A percentile compares a stretch with the other conserved stretches of the same genome.
These are phyloP conservation scores for Littorina saxatilis DNA, from an alignment of 1,140 invertebrate genomes.

Conservation along the genomic window DNA sequence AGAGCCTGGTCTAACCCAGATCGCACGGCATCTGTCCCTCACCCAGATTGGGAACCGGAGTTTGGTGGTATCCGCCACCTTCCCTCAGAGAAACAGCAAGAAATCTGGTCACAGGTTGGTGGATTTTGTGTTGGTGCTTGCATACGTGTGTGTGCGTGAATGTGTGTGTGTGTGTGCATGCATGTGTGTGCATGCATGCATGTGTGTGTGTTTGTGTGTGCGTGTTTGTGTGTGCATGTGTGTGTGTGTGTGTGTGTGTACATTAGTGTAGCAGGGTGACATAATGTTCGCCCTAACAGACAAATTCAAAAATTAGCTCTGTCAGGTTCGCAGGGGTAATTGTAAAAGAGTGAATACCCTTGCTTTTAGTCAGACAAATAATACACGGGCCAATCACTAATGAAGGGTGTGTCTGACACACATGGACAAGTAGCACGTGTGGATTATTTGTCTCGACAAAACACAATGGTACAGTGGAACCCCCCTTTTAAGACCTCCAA, in stretches of 20 bases:
- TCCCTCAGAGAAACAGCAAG: conserved; percentile 62
- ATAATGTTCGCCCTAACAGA: too few species aligned
- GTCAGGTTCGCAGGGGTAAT: too few species aligned
- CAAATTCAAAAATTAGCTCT: too few species aligned
- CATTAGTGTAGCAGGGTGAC: too few species aligned
- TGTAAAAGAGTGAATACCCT: too few species aligned
- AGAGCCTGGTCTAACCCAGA: conserved; percentile 75
- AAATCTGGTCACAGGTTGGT: conserved; percentile 59
- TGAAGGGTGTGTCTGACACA: too few species aligned
- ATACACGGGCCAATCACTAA: too few species aligned
- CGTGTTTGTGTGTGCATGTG: conserved; percentile 6
- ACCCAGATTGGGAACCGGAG: conserved; percentile 70
- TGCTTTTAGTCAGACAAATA: too few species aligned
- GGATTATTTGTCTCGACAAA: too few species aligned
- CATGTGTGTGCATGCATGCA: background rate
- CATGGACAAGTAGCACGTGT: too few species aligned
- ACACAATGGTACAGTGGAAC: too few species aligned
- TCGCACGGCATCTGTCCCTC: conserved; percentile 68
- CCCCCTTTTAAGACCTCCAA: too few species aligned
- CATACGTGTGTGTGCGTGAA: background rate
- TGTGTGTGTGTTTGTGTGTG: conserved; percentile 1
- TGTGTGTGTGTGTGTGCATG: conserved; percentile 12
- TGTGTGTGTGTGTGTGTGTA: conserved; percentile 5
- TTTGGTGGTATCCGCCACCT: conserved; percentile 76
- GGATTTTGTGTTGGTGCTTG: background rate